Base-by-base conservation (phyloP, 2,797 vertebrate genomes). In the Acrossocheilus fasciatus region DNA sequence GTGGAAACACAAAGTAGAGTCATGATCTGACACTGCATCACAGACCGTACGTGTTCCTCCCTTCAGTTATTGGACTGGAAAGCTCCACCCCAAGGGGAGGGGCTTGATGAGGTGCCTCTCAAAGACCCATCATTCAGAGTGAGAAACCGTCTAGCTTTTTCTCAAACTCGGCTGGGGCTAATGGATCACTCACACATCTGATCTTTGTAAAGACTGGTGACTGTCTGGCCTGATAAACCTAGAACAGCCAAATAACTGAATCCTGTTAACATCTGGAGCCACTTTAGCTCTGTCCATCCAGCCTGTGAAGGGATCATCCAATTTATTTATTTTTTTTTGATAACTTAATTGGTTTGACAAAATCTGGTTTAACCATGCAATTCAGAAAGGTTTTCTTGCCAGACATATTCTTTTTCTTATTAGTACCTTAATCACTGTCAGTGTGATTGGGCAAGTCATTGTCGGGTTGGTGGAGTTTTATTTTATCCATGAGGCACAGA, bases 101-200 rank as follows among this genome's bases (percentile, higher is more conserved):
- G 90, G 84, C 82, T 91, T 91, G 93, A 93, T 34, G 89, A 90
- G 45, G 84, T 90, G 12, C 92, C 92, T 76, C 88, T 92, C 90
- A 94, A 86, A 93, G 94, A 95, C 62, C 86, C 90, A 76, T 68
- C 83, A 91, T 94, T 93, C 94, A 94, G 93, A 94, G 95, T 95
- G 95, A 95, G 94, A 93, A 72, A 69, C 68, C 54, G 23, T 80
- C 39, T 66, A 64, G 64, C 57, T 76, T 82, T 59, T 26, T 83
- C 59, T 86, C 66, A 23, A 52, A 64, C 23, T 86, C 78, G 47
- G 20, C 74, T 76, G 82, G 85, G 85, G 75, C 64, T 82, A 87
- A 84, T 79, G 39, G 68, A 75, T 90, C 83, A 62, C 68, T 83
- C 77, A 82, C 77, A 75, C 70, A 57, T 72, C 78, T 73, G 75